Evolutionary conservation across 2,888 invertebrate species (phyloP).

Genomic region (Crematogaster levior): DNA sequence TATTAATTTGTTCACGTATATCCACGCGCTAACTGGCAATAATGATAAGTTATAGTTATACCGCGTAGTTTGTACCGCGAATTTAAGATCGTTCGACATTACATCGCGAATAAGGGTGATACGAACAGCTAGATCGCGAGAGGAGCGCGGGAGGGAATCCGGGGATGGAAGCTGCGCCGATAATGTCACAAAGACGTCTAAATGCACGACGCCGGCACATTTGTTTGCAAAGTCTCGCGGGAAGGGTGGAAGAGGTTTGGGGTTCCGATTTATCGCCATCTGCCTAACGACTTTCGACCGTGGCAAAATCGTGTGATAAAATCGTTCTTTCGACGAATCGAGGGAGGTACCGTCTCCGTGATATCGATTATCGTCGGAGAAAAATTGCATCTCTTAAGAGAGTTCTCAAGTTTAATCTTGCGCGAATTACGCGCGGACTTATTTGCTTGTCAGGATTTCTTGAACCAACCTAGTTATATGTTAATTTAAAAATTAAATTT

Average conservation of each 20-base stretch:
- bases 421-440: slow-evolving; percentile 12
- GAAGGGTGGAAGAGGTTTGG: slow-evolving; percentile 17
- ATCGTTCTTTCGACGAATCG: slow-evolving; percentile 48
- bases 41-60: neutral
- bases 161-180: slow-evolving; percentile 60
- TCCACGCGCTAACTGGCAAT: neutral
- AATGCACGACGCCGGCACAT: slow-evolving; percentile 68
- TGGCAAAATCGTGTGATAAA: slow-evolving; percentile 57
- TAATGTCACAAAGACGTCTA: slow-evolving; percentile 71
- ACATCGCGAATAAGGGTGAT: neutral
- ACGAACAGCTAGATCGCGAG: slow-evolving; percentile 17
- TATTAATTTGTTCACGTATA: neutral
- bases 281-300: slow-evolving; percentile 62
- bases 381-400: slow-evolving; percentile 45
- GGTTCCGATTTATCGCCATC: slow-evolving; percentile 59
- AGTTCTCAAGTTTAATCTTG: slow-evolving; percentile 41
- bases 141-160: slow-evolving; percentile 13
- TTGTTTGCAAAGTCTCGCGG: slow-evolving; percentile 67
- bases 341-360: slow-evolving; percentile 21
- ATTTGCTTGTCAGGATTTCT: neutral
- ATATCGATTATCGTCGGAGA: slow-evolving; percentile 41
- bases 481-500: neutral
- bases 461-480: neutral
- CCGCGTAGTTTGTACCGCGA: neutral
- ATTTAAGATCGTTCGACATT: slow-evolving; percentile 28